phyloP scores from a whole-genome alignment of 2,797 vertebrate species.

The Melanotaenia maccullochi region DNA sequence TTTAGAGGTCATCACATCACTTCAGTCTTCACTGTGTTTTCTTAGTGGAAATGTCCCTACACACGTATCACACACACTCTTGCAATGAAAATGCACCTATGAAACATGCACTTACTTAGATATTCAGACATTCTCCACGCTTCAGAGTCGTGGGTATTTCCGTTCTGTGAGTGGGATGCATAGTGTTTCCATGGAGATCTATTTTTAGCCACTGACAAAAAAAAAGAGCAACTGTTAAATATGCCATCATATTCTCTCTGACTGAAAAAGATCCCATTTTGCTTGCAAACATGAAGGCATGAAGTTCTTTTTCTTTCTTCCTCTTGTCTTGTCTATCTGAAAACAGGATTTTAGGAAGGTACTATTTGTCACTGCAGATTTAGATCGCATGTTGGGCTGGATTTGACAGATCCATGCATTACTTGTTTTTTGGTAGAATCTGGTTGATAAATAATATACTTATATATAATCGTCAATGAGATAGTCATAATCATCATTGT shows the following conservation, averaged over 20 bases:
- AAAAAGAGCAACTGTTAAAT: conserved; percentile 80
- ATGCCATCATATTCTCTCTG: conserved; percentile 73
- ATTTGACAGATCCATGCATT: conserved; percentile 40
- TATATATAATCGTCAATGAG: too few relatives aligned
- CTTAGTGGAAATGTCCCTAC: conserved; percentile 1
- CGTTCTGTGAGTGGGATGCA: conserved; percentile 79
- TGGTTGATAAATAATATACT: too few relatives aligned
- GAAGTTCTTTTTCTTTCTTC: conserved; percentile 11
- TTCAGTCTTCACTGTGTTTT: conserved; percentile 5
- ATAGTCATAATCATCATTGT: background rate
- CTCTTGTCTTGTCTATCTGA: conserved; percentile 22
- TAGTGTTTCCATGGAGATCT: conserved; percentile 87
- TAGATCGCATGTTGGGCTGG: conserved; percentile 28
- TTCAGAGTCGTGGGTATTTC: conserved; percentile 71
- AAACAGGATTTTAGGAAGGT: conserved; percentile 28
- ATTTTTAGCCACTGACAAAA: conserved; percentile 78
- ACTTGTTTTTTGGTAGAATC: background rate
- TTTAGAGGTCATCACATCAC: conserved; percentile 62
- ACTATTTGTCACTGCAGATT: conserved; percentile 33
- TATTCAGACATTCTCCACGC: conserved; percentile 62
- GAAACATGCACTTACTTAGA: conserved; percentile 27
- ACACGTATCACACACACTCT: conserved; percentile 4
- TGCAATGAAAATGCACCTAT: conserved; percentile 15
- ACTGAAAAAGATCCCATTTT: conserved; percentile 51
- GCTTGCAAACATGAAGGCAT: conserved; percentile 27